Evolutionary conservation across 2,797 vertebrate species (phyloP).

Genomic region (Falco peregrinus): DNA sequence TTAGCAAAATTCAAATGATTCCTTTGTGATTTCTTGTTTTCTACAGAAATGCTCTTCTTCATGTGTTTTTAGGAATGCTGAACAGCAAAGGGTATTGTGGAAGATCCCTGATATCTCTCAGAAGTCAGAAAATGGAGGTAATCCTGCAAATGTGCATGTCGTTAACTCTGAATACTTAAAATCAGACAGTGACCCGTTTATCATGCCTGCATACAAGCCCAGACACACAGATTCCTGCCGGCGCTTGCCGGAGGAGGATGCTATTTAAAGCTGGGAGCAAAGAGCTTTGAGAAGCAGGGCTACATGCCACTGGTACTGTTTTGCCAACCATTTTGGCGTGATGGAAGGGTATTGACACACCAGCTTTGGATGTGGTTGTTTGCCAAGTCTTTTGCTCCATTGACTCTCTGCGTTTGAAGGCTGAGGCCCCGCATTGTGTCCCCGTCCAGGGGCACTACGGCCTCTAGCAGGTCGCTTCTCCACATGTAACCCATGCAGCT

Average conservation of each 20-base stretch:
- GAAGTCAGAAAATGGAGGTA: slow-evolving; percentile 97
- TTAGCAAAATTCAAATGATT: not conserved
- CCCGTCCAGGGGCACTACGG: accelerated
- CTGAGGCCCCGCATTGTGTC: accelerated
- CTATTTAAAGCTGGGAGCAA: not conserved
- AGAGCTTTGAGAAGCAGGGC: not conserved
- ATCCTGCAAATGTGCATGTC: not conserved
- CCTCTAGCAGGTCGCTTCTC: accelerated
- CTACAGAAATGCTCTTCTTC: slow-evolving; percentile 6
- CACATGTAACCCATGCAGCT: accelerated
- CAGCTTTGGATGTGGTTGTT: accelerated
- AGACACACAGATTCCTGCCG: not conserved
- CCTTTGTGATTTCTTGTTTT: not conserved
- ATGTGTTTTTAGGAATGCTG: slow-evolving; percentile 85
- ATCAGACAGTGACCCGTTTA: accelerated
- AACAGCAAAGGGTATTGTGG: slow-evolving; percentile 96
- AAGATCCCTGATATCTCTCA: slow-evolving; percentile 96
- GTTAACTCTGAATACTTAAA: not conserved
- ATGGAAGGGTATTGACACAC: accelerated
- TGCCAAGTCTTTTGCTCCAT: not conserved
- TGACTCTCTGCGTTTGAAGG: not conserved
- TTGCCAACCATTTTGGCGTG: not conserved
- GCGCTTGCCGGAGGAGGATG: not conserved
- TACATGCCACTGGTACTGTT: accelerated
- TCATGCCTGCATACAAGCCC: not conserved